Evolutionary conservation across 2,113 vertebrate genomes (phyloP), one percentile per base, ranked within the genome.

Genomic region (Neomonachus schauinslandi): DNA sequence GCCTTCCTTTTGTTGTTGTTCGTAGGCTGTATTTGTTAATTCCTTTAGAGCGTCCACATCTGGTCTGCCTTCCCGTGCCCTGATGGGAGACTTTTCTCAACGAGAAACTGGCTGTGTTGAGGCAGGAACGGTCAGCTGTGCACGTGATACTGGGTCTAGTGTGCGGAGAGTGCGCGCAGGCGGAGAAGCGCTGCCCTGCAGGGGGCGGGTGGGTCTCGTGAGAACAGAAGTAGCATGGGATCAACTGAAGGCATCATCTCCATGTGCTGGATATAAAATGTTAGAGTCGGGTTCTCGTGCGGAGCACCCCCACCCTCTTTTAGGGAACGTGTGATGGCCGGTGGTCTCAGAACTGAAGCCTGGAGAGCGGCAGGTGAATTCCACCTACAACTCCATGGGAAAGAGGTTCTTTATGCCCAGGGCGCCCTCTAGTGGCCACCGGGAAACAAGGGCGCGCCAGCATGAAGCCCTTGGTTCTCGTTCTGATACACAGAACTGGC

Each of bases 391-490:
- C 39, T 3, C 9, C 10, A 1, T 0, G 0, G 36, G n/a, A 18
- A 26, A 10, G 18, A 24, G 65, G 2, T 15, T 81, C 69, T 61
- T 74, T 31, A 2, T 36, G 94, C 94, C 69, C n/a, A 0, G 0
- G 1, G 49, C 24, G 5, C 96, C 98, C 94, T 87, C 97, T 97
- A 9, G 93, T 95, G 97, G 87, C 13, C 59, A 33, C 9, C 0
- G 1, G n/a, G 21, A 91, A 82, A 4, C 55, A 49, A 49, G 19
- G 39, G 1, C 4, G 0, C 3, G 0, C 16, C 5, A 0, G 0
- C 19, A 0, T 2, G 6, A n/a, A 61, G 63, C 5, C 53, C 72
- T 59, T 12, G 90, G 33, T 67, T 77, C 61, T 26, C 3, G 49
- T 16, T 46, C 0, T 0, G 9, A 2, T 1, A 3, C 22, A 1